These are phyloP conservation scores for Lacerta agilis DNA, from an alignment of 2,797 vertebrate genomes.

Conservation along the genomic window DNA sequence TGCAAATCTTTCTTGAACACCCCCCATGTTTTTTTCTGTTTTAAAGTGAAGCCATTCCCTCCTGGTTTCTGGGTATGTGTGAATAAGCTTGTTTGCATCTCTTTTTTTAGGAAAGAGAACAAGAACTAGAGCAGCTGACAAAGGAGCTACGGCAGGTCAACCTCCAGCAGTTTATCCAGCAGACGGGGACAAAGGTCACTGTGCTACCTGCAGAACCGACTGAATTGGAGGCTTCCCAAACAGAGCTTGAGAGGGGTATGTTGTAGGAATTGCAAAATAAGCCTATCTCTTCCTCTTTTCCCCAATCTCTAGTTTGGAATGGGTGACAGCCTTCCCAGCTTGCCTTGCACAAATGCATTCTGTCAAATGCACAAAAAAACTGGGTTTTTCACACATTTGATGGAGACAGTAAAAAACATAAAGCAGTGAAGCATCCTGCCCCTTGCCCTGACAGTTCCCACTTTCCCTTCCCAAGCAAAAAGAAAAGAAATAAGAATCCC, in stretches of 20 bases:
- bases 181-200: conserved; percentile 96
- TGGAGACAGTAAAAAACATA: neutral
- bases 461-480: neutral
- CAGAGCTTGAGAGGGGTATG: conserved; percentile 80
- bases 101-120: conserved; percentile 88
- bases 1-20: neutral
- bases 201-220: conserved; percentile 91
- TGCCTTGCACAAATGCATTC: neutral
- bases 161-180: conserved; percentile 98
- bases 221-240: conserved; percentile 82
- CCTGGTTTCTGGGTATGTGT: neutral
- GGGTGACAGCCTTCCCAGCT: neutral
- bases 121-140: conserved; percentile 94
- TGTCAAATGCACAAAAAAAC: neutral
- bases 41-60: neutral
- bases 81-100: conserved; percentile 23
- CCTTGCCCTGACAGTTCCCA: neutral
- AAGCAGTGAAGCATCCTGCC: neutral
- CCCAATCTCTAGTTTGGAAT: neutral
- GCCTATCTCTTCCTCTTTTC: neutral
- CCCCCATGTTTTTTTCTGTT: neutral
- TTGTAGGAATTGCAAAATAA: neutral
- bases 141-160: conserved; percentile 98
- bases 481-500: neutral
- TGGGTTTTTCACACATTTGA: neutral